Percentiles rank a stretch among this genome's conserved stretches.
phyloP scores from a whole-genome alignment of 1,140 invertebrate genomes.

The Pseudomyrmex cubaensis region DNA sequence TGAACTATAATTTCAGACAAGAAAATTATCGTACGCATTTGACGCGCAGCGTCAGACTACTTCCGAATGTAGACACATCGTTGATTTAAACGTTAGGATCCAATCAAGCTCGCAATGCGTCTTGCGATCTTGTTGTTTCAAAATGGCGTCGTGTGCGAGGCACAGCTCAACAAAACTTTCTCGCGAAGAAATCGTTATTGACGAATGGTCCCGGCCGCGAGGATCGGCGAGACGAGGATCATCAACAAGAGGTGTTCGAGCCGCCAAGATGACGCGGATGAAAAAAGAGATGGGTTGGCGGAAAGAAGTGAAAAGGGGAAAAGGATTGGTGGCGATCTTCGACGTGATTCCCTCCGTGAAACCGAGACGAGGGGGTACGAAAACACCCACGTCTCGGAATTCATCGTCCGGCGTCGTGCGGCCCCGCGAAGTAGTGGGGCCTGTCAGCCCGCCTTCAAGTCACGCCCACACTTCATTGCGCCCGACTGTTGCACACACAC shows the following conservation, averaged over 20 bases:
- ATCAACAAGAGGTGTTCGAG: slow-evolving; percentile 2
- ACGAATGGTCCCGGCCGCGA: slow-evolving; percentile 12
- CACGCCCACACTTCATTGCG: slow-evolving; percentile 67
- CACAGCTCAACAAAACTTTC: slow-evolving; percentile 30
- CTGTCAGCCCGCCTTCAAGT: slow-evolving; percentile 63
- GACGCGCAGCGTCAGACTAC: not conserved
- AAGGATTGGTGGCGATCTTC: slow-evolving; percentile 41
- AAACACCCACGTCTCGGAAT: slow-evolving; percentile 67
- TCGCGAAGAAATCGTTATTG: slow-evolving; percentile 18
- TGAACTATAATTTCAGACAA: slow-evolving; percentile 4
- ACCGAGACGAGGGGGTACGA: slow-evolving; percentile 28
- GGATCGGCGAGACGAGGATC: slow-evolving; percentile 13
- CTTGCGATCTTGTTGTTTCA: slow-evolving; percentile 28
- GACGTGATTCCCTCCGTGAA: not conserved
- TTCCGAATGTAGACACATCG: not conserved
- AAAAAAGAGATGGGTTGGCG: not conserved
- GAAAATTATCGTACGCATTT: not conserved
- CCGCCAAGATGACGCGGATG: not conserved
- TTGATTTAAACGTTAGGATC: not conserved
- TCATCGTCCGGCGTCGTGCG: slow-evolving; percentile 19
- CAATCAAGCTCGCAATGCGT: not conserved
- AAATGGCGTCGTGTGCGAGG: slow-evolving; percentile 27
- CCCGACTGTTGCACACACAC: slow-evolving; percentile 30
- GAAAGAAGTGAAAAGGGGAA: not conserved
- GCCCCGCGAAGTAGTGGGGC: slow-evolving; percentile 37